A percentile compares a stretch with the other conserved stretches of the same genome.
Evolutionary conservation across 2,888 invertebrate species (phyloP).

Genomic region (Fragum sueziense): DNA sequence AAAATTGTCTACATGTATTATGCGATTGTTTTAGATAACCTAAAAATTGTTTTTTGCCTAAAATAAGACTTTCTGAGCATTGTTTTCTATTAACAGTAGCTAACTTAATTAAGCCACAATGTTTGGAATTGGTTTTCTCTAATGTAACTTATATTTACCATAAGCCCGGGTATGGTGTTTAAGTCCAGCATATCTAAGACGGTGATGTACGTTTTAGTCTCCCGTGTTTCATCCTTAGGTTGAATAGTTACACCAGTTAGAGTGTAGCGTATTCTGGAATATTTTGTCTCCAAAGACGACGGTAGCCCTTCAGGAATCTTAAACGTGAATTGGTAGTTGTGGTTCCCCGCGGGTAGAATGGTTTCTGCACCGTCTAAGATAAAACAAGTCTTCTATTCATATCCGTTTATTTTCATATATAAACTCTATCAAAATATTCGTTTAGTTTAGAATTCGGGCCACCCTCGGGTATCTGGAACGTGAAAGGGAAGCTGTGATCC

Average conservation of each 20-base stretch:
- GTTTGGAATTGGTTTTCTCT: too few relatives aligned
- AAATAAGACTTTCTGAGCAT: too few relatives aligned
- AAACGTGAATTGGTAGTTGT: conserved; percentile 91
- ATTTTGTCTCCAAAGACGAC: conserved; percentile 68
- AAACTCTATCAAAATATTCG: too few relatives aligned
- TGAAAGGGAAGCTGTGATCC: conserved; percentile 90
- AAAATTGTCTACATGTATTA: too few relatives aligned
- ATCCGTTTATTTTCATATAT: too few relatives aligned
- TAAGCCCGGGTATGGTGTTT: conserved; percentile 83
- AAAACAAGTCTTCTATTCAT: too few relatives aligned
- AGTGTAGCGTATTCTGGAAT: conserved; percentile 89
- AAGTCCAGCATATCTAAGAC: conserved; percentile 91
- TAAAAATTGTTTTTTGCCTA: too few relatives aligned
- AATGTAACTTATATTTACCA: conserved; percentile 66
- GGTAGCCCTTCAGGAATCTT: conserved; percentile 85
- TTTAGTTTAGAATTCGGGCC: conserved; percentile 71
- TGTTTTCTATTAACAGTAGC: too few relatives aligned
- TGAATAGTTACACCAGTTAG: conserved; percentile 90
- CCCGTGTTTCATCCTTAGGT: conserved; percentile 92
- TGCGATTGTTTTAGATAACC: too few relatives aligned
- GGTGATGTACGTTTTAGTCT: conserved; percentile 90
- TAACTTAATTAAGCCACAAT: too few relatives aligned
- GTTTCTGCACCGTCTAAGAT: conserved; percentile 44
- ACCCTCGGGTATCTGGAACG: conserved; percentile 86
- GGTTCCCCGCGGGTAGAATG: conserved; percentile 87